Evolutionary conservation across 2,888 invertebrate genomes (phyloP), one percentile per base, ranked within the genome.

Genomic region (Melikaiella ostensackeni): DNA sequence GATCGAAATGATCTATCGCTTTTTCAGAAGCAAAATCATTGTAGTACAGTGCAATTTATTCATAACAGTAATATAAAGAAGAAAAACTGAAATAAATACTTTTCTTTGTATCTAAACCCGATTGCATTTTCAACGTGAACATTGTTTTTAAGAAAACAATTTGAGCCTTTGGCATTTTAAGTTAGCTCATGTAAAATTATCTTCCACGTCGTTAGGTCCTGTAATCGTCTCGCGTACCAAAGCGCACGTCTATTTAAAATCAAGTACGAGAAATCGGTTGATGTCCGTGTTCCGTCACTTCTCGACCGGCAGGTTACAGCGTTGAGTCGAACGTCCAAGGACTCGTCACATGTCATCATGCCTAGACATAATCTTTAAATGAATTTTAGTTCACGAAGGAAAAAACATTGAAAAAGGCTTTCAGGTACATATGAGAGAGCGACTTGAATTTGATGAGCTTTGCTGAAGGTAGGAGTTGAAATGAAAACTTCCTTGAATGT

Each of bases 311-410:
- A 55, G 21, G 55, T 55, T 55, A 55, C 55, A 55, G 21, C 11
- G 21, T 55, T 11, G 55, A 55, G 55, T 55, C 55, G 55, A 55
- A 55, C 55, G 55, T 55, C 55, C 55, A 55, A 55, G 55, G 55
- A 55, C 55, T n/a, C 55, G 55, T 55, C 55, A 55, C 21, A 55
- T 21, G 21, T 55, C n/a, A 2, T n/a, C 21, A 21, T 21, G 21
- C 55, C 11, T 55, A n/a, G 55, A 55, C 55, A 21, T 55, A 55
- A 11, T 21, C 55, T 55, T 55, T 9, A 9, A 55, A 55, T 55
- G 9, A 8, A 55, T 55, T 2, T 55, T 21, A 21, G 9, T 55
- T 55, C 8, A 55, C 3, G 9, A 55, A 21, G 21, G 1, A 21
- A 21, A n/a, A 1, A 21, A 55, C 21, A 55, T 55, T 21, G 42